Conservation (phyloP, 2,113 vertebrate genomes). For the Glaucidium brasilianum region DNA sequence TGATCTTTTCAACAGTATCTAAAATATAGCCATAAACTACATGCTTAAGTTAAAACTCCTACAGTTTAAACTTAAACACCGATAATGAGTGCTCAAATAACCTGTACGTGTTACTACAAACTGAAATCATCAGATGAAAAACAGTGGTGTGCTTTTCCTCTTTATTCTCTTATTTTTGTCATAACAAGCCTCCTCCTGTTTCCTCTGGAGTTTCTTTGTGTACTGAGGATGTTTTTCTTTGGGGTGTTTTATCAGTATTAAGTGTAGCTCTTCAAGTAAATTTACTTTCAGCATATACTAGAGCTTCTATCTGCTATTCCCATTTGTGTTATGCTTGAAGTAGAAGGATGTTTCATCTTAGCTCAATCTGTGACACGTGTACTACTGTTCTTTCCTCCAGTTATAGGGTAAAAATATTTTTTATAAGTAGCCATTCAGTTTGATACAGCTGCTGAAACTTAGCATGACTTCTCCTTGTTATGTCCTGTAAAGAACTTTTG, state of each 20-base stretch:
- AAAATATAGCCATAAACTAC: background rate
- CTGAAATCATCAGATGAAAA: background rate
- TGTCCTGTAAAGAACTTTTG: background rate
- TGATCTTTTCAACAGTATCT: background rate
- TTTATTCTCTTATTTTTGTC: background rate
- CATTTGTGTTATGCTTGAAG: background rate
- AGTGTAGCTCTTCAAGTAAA: background rate
- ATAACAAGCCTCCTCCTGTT: background rate
- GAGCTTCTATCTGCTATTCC: background rate
- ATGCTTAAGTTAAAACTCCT: background rate
- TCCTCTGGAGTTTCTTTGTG: background rate
- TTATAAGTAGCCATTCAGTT: background rate
- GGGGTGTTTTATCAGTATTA: background rate
- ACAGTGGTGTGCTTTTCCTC: background rate
- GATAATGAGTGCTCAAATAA: background rate
- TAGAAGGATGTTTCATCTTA: background rate
- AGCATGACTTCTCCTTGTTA: background rate
- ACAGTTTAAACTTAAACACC: background rate
- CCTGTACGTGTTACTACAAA: background rate
- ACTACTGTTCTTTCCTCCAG: background rate
- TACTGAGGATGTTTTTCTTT: background rate
- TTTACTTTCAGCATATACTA: background rate
- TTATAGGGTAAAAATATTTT: background rate
- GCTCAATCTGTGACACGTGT: background rate
- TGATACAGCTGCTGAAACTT: background rate